Evolutionary conservation across 2,113 vertebrate genomes (phyloP).

Genomic region (Rhineura floridana): DNA sequence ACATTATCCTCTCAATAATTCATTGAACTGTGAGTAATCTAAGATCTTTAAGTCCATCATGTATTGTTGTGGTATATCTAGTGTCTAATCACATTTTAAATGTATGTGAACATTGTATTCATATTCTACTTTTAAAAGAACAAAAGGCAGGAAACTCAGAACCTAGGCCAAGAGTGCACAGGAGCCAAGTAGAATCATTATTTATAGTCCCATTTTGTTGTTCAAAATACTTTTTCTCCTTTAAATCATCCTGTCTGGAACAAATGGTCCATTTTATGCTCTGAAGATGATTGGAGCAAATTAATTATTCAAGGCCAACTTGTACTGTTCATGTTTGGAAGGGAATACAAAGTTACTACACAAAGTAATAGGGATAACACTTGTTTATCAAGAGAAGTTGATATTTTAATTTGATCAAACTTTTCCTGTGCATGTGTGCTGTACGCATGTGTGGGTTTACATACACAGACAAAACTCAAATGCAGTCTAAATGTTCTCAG

Average conservation of each 20-base stretch:
- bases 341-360: constrained; percentile 19
- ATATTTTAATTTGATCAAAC: constrained; percentile 47
- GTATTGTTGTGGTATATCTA: accelerated
- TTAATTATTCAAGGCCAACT: constrained; percentile 34
- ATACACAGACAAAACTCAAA: constrained; percentile 49
- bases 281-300: constrained; percentile 2
- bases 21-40: constrained; percentile 5
- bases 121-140: constrained; percentile 7
- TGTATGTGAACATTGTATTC: neutral
- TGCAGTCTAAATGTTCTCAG: constrained; percentile 10
- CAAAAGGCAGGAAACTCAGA: constrained; percentile 22
- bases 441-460: too few relatives aligned
- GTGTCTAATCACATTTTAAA: constrained; percentile 31
- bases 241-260: constrained; percentile 39
- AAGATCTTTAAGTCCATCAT: neutral
- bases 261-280: neutral
- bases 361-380: constrained; percentile 40
- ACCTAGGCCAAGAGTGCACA: neutral
- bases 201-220: constrained; percentile 14
- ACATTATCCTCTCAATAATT: constrained; percentile 12
- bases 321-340: neutral
- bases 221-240: constrained; percentile 17
- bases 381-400: constrained; percentile 43
- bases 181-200: constrained; percentile 25
- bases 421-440: constrained; percentile 33